Conservation (phyloP, 2,888 invertebrate species). For the Cerceris ruficornis region DNA sequence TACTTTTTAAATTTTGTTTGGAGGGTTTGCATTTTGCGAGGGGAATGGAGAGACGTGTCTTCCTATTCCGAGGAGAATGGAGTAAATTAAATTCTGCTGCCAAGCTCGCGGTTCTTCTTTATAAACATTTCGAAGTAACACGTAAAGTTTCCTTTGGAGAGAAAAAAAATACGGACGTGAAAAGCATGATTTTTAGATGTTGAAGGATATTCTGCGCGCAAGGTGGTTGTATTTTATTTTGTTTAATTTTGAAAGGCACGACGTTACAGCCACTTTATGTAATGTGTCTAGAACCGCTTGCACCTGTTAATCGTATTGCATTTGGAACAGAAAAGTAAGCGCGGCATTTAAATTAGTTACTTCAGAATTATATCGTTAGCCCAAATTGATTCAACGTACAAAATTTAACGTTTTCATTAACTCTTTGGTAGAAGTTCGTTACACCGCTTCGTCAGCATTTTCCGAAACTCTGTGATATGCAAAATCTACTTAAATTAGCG, state of each 20-base stretch:
- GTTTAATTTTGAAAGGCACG: neutral
- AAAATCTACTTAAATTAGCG: too few relatives aligned
- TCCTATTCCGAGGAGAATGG: constrained; percentile 29
- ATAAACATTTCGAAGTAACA: constrained; percentile 33
- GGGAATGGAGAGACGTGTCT: too few relatives aligned
- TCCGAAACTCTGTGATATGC: too few relatives aligned
- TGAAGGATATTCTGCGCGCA: constrained; percentile 10
- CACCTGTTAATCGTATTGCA: neutral
- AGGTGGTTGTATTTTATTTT: neutral
- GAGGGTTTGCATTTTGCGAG: too few relatives aligned
- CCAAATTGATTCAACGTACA: too few relatives aligned
- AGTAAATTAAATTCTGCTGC: constrained; percentile 39
- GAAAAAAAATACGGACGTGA: constrained; percentile 30
- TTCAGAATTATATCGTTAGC: too few relatives aligned
- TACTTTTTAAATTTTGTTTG: too few relatives aligned
- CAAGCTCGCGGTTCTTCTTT: constrained; percentile 34
- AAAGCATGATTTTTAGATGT: constrained; percentile 39
- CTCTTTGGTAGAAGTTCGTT: too few relatives aligned
- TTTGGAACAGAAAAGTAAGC: too few relatives aligned
- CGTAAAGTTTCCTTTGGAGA: constrained; percentile 34
- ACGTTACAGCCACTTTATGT: neutral
- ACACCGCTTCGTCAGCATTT: too few relatives aligned
- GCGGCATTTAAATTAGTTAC: too few relatives aligned
- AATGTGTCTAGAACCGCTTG: neutral
- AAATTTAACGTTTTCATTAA: too few relatives aligned